Percentiles rank a stretch among this genome's conserved stretches.
Conservation (phyloP, 2,113 vertebrate species). For the Trinectes maculatus region DNA sequence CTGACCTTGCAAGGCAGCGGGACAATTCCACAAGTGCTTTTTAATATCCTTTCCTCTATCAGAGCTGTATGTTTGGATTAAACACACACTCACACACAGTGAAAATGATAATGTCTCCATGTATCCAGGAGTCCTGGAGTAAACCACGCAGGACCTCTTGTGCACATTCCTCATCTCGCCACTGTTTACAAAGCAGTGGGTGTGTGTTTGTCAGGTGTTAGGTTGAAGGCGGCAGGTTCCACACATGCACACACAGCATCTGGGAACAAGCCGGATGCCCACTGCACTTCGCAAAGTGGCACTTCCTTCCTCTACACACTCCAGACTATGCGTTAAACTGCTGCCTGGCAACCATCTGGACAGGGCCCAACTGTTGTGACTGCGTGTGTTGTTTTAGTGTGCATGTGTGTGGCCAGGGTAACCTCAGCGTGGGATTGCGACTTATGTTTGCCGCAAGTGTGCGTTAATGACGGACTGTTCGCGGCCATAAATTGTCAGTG, state of each 20-base stretch:
- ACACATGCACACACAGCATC: slow-evolving; percentile 44
- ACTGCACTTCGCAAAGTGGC: slow-evolving; percentile 74
- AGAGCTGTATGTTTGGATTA: slow-evolving; percentile 43
- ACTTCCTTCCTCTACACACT: slow-evolving; percentile 82
- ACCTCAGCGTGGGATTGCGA: slow-evolving; percentile 43
- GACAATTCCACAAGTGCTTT: slow-evolving; percentile 57
- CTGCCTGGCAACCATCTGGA: slow-evolving; percentile 80
- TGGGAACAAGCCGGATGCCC: slow-evolving; percentile 67
- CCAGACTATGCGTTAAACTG: slow-evolving; percentile 71
- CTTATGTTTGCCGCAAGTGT: slow-evolving; percentile 43
- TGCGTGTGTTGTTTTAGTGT: slow-evolving; percentile 44
- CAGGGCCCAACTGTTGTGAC: slow-evolving; percentile 66
- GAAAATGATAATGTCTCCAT: slow-evolving; percentile 37
- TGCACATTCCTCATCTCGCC: slow-evolving; percentile 26
- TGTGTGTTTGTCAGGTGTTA: slow-evolving; percentile 62
- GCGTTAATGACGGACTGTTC: slow-evolving; percentile 44
- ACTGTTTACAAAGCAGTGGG: slow-evolving; percentile 42
- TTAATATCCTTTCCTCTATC: slow-evolving; percentile 47
- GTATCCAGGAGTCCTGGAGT: slow-evolving; percentile 18
- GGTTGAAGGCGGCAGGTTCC: slow-evolving; percentile 43
- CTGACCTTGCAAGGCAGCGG: slow-evolving; percentile 34
- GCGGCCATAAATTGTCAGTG: slow-evolving; percentile 42
- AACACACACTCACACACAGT: slow-evolving; percentile 19
- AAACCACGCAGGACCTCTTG: slow-evolving; percentile 3
- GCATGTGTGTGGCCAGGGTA: slow-evolving; percentile 44